Evolutionary conservation across 2,888 invertebrate species (phyloP).

Genomic region (Cerastis rubricosa): DNA sequence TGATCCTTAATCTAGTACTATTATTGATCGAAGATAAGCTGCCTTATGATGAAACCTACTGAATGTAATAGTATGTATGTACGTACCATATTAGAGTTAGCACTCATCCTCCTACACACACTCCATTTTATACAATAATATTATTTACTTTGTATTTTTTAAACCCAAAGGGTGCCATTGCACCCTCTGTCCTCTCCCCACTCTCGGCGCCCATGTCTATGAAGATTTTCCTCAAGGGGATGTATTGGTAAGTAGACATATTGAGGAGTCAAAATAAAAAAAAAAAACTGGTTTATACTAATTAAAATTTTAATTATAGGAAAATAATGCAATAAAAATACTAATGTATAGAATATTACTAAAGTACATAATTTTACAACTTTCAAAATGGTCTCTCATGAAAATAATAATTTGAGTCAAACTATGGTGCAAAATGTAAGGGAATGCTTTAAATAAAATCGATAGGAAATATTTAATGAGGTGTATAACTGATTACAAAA

Average conservation of each 20-base stretch:
- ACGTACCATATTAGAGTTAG: too few relatives aligned
- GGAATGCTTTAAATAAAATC: conserved; percentile 88
- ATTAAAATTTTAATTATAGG: conserved; percentile 87
- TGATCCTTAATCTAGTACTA: too few relatives aligned
- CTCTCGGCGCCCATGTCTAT: too few relatives aligned
- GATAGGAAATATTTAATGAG: conserved; percentile 79
- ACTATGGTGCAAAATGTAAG: conserved; percentile 78
- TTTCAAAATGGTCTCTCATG: conserved; percentile 73
- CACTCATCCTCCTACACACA: too few relatives aligned
- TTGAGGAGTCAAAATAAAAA: conserved; percentile 62
- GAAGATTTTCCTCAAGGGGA: background rate
- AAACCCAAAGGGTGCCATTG: too few relatives aligned
- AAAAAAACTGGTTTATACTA: conserved; percentile 67
- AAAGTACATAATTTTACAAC: conserved; percentile 85
- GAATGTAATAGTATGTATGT: too few relatives aligned
- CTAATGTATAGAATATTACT: conserved; percentile 87
- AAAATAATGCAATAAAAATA: conserved; percentile 90
- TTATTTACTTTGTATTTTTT: too few relatives aligned
- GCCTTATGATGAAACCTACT: too few relatives aligned
- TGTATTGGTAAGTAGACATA: background rate
- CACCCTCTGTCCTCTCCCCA: too few relatives aligned
- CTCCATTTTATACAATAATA: too few relatives aligned
- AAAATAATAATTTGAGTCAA: conserved; percentile 78
- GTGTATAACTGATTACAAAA: conserved; percentile 74
- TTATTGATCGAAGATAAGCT: too few relatives aligned